Conservation (phyloP, 2,797 vertebrate genomes). For the Podargus strigoides region DNA sequence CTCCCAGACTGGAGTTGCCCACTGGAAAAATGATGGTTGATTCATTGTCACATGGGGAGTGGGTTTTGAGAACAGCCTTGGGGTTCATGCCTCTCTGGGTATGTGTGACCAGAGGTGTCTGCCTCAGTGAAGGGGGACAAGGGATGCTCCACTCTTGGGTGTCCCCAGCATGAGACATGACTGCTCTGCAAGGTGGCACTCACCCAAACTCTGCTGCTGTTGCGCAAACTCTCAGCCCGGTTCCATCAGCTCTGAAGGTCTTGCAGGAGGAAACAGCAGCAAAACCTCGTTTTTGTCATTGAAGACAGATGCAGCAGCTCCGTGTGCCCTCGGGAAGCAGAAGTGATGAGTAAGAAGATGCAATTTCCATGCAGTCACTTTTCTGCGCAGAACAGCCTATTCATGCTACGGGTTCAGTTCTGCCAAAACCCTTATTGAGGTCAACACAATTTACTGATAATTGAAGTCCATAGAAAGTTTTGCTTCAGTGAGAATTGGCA, state of each 20-base stretch:
- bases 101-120: neutral
- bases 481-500: slow-evolving; percentile 26
- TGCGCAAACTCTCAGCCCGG: fast-evolving
- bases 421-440: slow-evolving; percentile 32
- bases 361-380: slow-evolving; percentile 9
- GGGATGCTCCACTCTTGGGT: neutral
- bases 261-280: neutral
- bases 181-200: too few species aligned
- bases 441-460: slow-evolving; percentile 54
- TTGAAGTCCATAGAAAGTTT: slow-evolving; percentile 48
- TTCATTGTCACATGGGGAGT: neutral
- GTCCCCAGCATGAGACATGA: neutral
- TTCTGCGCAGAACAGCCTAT: neutral
- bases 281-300: neutral
- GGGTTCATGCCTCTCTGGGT: neutral
- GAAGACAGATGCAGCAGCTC: neutral
- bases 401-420: neutral
- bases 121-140: neutral
- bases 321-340: neutral
- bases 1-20: neutral
- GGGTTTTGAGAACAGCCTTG: neutral
- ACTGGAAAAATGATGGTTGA: neutral
- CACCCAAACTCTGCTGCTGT: neutral
- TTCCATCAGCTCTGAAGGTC: neutral
- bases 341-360: slow-evolving; percentile 51